These are phyloP conservation scores for Bufotes viridis DNA, from an alignment of 2,797 vertebrate species.

Conservation along the genomic window DNA sequence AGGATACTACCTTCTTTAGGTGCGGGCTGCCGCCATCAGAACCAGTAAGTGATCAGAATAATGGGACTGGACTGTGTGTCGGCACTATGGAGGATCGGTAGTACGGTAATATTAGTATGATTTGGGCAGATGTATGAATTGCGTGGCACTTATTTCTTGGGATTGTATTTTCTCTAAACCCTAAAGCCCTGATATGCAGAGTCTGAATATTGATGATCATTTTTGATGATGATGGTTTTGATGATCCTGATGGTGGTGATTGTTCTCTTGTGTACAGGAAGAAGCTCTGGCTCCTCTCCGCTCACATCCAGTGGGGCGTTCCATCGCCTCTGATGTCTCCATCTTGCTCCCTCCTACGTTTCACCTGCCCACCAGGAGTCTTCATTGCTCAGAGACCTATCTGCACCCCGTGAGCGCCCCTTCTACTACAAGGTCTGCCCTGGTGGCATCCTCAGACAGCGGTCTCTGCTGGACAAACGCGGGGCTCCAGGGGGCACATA, in stretches of 20 bases:
- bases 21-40: too few species aligned
- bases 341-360: constrained; percentile 78
- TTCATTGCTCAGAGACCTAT: constrained; percentile 76
- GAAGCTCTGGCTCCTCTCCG: constrained; percentile 77
- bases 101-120: too few species aligned
- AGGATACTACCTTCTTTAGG: too few species aligned
- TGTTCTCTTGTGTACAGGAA: constrained; percentile 69
- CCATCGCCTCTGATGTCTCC: constrained; percentile 80
- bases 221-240: background rate
- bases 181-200: too few species aligned
- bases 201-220: background rate
- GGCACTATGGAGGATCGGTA: too few species aligned
- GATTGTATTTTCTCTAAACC: too few species aligned
- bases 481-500: constrained; percentile 69
- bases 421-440: constrained; percentile 83
- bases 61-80: too few species aligned
- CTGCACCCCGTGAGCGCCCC: constrained; percentile 67
- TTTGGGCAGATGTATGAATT: too few species aligned
- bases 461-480: constrained; percentile 77
- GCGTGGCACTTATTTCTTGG: too few species aligned
- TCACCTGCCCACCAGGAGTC: constrained; percentile 70
- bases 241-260: background rate
- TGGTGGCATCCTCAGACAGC: constrained; percentile 71
- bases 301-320: constrained; percentile 69
- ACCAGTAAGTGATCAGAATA: too few species aligned